Percentiles rank a stretch among this genome's conserved stretches.
Conservation (phyloP, 2,888 invertebrate genomes). For the Thumatha senex region DNA sequence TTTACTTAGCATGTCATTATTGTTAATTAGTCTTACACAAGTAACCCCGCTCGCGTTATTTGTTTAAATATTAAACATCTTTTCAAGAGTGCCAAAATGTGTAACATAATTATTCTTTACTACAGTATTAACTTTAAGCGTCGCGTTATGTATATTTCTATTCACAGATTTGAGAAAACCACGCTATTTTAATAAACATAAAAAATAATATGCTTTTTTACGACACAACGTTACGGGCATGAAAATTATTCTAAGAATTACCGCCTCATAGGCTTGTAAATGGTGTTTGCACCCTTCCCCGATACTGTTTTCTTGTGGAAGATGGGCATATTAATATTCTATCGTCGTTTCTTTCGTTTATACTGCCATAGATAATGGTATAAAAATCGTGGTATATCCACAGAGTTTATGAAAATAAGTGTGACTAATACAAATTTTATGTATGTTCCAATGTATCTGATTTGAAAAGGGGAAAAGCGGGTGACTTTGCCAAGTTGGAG, state of each 20-base stretch:
- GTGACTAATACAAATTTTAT: too few species aligned
- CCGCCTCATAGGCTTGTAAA: constrained; percentile 2
- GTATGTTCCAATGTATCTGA: too few species aligned
- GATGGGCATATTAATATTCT: constrained; percentile 10
- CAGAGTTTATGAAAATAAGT: not conserved
- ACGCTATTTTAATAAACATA: not conserved
- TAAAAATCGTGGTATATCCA: constrained; percentile 1
- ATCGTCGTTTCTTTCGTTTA: constrained; percentile 7
- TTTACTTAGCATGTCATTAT: too few species aligned
- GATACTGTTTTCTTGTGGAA: constrained; percentile 6
- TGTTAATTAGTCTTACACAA: too few species aligned
- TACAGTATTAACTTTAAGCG: too few species aligned
- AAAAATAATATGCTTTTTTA: not conserved
- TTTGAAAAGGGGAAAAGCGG: too few species aligned
- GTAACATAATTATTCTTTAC: too few species aligned
- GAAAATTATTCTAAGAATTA: constrained; percentile 6
- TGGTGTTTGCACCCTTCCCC: not conserved
- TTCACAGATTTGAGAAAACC: not conserved
- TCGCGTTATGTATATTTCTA: not conserved
- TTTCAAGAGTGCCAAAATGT: too few species aligned
- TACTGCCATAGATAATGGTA: not conserved
- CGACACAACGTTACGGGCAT: not conserved
- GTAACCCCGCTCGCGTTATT: too few species aligned
- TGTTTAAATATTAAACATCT: too few species aligned
- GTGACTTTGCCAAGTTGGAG: too few species aligned